Conservation (phyloP, 2,888 invertebrate species). For the Clistopyga incitator region DNA sequence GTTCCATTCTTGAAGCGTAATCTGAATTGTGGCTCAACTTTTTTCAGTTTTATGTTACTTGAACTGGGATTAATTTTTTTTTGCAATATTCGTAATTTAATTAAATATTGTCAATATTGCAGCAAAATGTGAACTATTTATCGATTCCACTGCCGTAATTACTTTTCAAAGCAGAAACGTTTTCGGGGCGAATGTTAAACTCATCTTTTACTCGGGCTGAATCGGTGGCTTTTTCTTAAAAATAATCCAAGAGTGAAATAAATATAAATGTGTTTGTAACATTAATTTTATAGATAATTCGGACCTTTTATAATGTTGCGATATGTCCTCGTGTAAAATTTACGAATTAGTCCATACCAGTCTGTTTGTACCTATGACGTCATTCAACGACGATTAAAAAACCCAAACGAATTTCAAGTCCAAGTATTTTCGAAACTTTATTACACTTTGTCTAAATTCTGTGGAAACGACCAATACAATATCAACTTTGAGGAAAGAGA, state of each 20-base stretch:
- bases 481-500: neutral
- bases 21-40: too few relatives aligned
- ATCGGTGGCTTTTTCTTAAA: neutral
- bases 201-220: neutral
- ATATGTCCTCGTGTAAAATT: constrained; percentile 8
- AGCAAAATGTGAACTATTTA: too few relatives aligned
- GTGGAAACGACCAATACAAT: constrained; percentile 15
- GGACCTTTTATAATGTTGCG: constrained; percentile 18
- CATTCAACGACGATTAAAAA: neutral
- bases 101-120: too few relatives aligned
- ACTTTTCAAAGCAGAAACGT: neutral
- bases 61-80: too few relatives aligned
- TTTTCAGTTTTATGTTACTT: too few relatives aligned
- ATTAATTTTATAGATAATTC: constrained; percentile 22
- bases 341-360: neutral
- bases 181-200: constrained; percentile 7
- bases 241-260: constrained; percentile 7
- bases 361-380: constrained; percentile 12
- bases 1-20: too few relatives aligned
- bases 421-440: neutral
- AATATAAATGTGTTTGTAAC: constrained; percentile 9
- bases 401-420: neutral
- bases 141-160: too few relatives aligned
- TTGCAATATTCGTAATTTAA: too few relatives aligned
- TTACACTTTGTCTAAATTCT: constrained; percentile 6